Conservation (phyloP, 1,140 invertebrate genomes). For the Varroa destructor region DNA sequence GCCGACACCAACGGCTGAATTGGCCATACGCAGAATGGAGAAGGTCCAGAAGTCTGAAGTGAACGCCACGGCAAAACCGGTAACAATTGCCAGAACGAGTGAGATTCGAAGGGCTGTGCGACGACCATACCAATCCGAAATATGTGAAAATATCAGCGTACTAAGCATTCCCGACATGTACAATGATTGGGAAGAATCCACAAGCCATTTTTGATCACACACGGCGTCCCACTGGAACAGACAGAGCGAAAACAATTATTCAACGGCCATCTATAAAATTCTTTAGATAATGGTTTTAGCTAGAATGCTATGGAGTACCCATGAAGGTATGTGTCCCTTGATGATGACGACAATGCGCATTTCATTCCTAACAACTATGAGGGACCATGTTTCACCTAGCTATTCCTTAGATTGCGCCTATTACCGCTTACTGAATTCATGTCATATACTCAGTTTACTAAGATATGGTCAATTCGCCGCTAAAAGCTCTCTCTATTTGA, state of each 20-base stretch:
- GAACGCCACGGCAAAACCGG: conserved; percentile 7
- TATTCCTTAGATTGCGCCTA: too few relatives aligned
- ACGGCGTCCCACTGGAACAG: conserved; percentile 26
- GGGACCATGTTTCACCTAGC: too few relatives aligned
- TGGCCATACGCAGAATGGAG: not conserved
- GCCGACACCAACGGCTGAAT: not conserved
- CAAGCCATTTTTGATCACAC: not conserved
- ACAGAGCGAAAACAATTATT: not conserved
- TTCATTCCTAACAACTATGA: too few relatives aligned
- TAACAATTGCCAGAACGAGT: not conserved
- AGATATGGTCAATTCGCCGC: too few relatives aligned
- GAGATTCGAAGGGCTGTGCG: not conserved
- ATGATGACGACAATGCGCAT: not conserved
- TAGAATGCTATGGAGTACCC: too few relatives aligned
- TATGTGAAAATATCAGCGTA: not conserved
- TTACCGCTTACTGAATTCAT: too few relatives aligned
- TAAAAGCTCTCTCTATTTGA: too few relatives aligned
- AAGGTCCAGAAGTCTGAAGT: not conserved
- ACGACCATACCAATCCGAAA: conserved; percentile 17
- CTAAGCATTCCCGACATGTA: conserved; percentile 8
- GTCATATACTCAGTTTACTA: too few relatives aligned
- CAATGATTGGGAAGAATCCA: not conserved
- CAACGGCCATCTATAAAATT: too few relatives aligned
- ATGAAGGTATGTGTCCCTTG: not conserved
- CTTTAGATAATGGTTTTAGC: too few relatives aligned